Evolutionary conservation across 1,140 invertebrate species (phyloP).

Genomic region (Littorina saxatilis): DNA sequence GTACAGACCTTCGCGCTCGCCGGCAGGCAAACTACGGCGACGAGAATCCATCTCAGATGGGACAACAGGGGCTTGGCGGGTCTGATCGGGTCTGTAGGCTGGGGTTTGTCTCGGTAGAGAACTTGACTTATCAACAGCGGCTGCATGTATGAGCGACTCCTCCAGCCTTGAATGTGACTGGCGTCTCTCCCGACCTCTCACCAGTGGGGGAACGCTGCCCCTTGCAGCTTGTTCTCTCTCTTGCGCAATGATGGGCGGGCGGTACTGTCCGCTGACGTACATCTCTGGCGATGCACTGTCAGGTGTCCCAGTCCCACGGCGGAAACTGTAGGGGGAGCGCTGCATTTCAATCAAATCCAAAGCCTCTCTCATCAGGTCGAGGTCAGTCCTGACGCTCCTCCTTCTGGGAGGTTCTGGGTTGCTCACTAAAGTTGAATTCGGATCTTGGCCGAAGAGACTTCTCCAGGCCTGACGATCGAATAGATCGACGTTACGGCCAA

Average conservation of each 20-base stretch:
- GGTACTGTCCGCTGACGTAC: conserved; percentile 36
- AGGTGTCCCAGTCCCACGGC: neutral
- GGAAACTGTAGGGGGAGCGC: neutral
- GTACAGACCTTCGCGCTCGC: conserved; percentile 24
- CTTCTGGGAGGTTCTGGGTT: neutral
- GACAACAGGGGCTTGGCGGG: too few relatives aligned
- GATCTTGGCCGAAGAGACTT: neutral
- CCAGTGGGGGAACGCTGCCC: too few relatives aligned
- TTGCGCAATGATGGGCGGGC: conserved; percentile 21
- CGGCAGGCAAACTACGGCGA: neutral
- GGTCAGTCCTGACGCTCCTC: neutral
- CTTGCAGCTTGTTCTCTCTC: neutral
- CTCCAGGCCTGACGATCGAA: conserved; percentile 30
- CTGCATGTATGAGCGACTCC: neutral
- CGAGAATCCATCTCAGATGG: neutral
- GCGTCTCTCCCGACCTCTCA: too few relatives aligned
- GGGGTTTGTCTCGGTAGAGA: neutral
- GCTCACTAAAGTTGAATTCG: neutral
- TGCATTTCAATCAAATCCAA: conserved; percentile 17
- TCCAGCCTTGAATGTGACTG: neutral
- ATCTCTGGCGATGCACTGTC: conserved; percentile 14
- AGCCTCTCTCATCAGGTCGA: neutral
- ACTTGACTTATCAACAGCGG: neutral
- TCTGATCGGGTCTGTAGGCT: neutral
- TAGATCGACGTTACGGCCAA: conserved; percentile 53